Percentiles rank a stretch among this genome's conserved stretches.
Conservation (phyloP, 2,888 invertebrate species). For the Pachycephus smyrnensis region DNA sequence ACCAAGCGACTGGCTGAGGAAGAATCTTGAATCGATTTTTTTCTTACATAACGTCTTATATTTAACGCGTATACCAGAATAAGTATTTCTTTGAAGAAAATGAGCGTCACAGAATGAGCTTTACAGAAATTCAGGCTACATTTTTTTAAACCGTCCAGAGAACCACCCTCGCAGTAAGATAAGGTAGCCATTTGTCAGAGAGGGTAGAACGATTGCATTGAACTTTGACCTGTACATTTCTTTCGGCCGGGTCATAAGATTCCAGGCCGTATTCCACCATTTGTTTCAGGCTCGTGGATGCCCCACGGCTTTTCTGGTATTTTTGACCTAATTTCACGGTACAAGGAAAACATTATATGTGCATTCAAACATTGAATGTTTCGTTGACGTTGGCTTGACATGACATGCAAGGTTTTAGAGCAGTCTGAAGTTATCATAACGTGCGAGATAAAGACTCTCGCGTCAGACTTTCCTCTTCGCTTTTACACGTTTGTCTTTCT, state of each 20-base stretch:
- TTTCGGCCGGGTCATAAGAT: not conserved
- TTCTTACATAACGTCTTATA: not conserved
- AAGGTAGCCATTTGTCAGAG: not conserved
- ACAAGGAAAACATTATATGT: not conserved
- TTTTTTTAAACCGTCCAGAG: not conserved
- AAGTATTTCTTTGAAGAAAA: not conserved
- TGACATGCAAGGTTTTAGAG: not conserved
- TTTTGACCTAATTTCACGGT: not conserved
- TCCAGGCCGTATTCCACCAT: not conserved
- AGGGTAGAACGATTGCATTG: not conserved
- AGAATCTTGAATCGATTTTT: not conserved
- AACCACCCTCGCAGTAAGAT: not conserved
- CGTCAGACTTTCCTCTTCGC: not conserved
- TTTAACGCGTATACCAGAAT: not conserved
- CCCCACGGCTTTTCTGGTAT: not conserved
- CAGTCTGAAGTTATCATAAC: not conserved
- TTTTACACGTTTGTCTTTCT: not conserved
- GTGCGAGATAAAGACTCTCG: not conserved
- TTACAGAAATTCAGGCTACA: not conserved
- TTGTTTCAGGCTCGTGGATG: not conserved
- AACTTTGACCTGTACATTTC: not conserved
- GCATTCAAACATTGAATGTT: not conserved
- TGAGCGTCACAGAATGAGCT: not conserved
- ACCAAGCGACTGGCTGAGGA: not conserved
- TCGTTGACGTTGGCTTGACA: not conserved